Evolutionary conservation across 2,888 invertebrate genomes (phyloP).

Genomic region (Machimus rusticus): DNA sequence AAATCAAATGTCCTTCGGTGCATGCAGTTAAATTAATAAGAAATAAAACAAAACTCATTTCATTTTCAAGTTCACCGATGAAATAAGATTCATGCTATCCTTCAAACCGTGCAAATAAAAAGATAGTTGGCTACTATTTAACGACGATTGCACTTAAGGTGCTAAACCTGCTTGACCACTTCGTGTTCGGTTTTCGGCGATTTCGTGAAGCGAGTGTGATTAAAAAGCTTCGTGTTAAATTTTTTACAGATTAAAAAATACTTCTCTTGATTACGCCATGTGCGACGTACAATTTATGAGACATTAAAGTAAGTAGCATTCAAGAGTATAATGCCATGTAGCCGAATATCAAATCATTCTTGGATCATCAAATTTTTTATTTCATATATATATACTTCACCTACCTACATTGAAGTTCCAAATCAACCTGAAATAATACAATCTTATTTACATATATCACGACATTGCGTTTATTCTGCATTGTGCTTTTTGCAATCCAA

Average conservation of each 20-base stretch:
- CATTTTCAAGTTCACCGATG: background rate
- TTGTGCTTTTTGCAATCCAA: background rate
- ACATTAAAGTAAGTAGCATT: background rate
- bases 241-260: background rate
- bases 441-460: background rate
- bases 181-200: background rate
- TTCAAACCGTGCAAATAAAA: background rate
- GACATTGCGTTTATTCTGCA: background rate
- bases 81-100: background rate
- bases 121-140: background rate
- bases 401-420: background rate
- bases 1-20: background rate
- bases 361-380: background rate
- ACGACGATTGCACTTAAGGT: background rate
- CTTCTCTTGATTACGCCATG: background rate
- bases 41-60: background rate
- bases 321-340: background rate
- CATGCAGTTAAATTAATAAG: background rate
- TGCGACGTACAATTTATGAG: background rate
- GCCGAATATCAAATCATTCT: background rate
- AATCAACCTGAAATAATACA: background rate
- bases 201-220: background rate
- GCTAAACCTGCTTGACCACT: background rate
- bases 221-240: background rate
- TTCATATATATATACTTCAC: background rate